Base-by-base conservation (phyloP, 2,113 vertebrate genomes). In the Neodontobutis hainanensis region DNA sequence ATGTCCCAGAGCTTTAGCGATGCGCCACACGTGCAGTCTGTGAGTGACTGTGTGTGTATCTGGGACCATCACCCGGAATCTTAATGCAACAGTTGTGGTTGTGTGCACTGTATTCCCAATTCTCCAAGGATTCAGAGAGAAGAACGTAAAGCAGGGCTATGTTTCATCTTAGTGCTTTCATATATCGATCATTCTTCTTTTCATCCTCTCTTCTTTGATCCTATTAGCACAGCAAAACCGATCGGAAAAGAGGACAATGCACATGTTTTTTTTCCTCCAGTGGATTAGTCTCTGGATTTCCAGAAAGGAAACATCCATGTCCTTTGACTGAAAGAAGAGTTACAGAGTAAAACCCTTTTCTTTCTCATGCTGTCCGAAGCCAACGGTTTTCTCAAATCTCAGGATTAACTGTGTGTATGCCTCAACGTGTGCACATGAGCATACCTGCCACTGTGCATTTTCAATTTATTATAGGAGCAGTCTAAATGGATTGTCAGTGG, bases 101-200 rank as follows among this genome's bases (percentile, higher is more conserved):
- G 55, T 57, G 44, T 43, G 5, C n/a, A 27, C 16, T 59, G 43
- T 74, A 76, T 75, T 84, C 79, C 80, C 68, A 75, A 62, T 62
- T 42, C 72, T 71, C 78, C 77, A 44, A 73, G 57, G 57, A 49
- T 44, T 67, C 49, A 47, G 44, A 76, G 68, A n/a, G 66, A 85
- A 67, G 36, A 67, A 19, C 14, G 40, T 64, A 75, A 55, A 80
- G 42, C 49, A 32, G 38, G 44, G 51, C 65, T 51, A 61, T 50
- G 72, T 80, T 83, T 82, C 51, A 83, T 85, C 75, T 65, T 75
- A 65, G 57, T 19, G 32, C 66, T 45, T 58, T 78, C 60, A 62
- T 60, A 73, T 78, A 78, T 79, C 14, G 65, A 79, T 81, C 78
- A 76, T 83, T 83, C 70, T 77, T 43, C 55, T 48, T 75, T 79